These are phyloP conservation scores for Acanthopagrus latus DNA, from an alignment of 2,797 vertebrate genomes.

Conservation along the genomic window DNA sequence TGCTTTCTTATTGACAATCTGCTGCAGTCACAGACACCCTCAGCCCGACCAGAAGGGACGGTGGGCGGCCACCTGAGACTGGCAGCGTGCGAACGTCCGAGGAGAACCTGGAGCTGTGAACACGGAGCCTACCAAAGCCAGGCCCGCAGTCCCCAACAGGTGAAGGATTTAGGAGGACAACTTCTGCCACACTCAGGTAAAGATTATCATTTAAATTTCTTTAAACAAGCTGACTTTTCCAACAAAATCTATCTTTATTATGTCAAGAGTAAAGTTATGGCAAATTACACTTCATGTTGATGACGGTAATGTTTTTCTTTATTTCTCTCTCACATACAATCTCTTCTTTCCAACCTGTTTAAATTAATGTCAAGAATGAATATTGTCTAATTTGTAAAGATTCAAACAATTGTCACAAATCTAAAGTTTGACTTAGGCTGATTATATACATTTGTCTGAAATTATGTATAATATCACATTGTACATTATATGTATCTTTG, in stretches of 20 bases:
- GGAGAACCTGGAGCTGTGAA: slow-evolving; percentile 85
- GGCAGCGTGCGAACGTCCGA: slow-evolving; percentile 74
- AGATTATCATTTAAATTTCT: background rate
- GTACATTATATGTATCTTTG: background rate
- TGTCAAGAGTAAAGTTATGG: background rate
- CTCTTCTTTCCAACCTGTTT: background rate
- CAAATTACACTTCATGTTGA: background rate
- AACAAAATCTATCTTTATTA: background rate
- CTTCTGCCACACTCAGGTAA: slow-evolving; percentile 73
- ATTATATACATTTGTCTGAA: too few relatives aligned
- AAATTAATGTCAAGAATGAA: background rate
- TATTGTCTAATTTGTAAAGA: background rate
- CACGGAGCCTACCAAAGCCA: slow-evolving; percentile 62
- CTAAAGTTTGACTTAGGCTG: background rate
- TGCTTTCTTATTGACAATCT: slow-evolving; percentile 96
- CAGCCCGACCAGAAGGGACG: slow-evolving; percentile 53
- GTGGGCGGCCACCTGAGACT: slow-evolving; percentile 75
- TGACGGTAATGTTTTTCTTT: background rate
- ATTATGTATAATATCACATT: too few relatives aligned
- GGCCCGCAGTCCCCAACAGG: slow-evolving; percentile 61
- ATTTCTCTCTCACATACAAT: background rate
- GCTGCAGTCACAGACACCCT: slow-evolving; percentile 82
- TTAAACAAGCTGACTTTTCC: background rate
- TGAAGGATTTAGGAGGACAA: slow-evolving; percentile 58
- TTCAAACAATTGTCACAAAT: background rate